Percentiles rank a stretch among this genome's conserved stretches.
Conservation (phyloP, 2,797 vertebrate genomes). For the Sebastes baramenuke region DNA sequence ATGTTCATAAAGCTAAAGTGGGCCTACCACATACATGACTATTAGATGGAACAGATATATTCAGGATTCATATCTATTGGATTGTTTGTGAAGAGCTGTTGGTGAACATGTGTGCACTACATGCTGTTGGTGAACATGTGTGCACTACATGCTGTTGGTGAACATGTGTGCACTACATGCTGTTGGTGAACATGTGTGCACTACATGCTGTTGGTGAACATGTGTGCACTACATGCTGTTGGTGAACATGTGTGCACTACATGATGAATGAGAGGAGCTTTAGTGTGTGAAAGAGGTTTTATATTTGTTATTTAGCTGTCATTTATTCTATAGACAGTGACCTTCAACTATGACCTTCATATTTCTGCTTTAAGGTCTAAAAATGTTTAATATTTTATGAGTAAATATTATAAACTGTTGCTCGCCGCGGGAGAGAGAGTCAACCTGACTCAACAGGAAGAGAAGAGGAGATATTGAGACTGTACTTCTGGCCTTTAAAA, state of each 20-base stretch:
- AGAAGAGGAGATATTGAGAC: background rate
- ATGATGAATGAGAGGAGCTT: background rate
- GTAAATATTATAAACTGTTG: background rate
- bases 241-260: background rate
- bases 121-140: too few species aligned
- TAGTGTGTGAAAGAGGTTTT: background rate
- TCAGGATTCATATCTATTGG: too few species aligned
- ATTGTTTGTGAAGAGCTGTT: too few species aligned
- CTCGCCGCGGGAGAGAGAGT: background rate
- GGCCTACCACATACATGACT: too few species aligned
- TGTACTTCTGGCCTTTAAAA: conserved; percentile 48
- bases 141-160: too few species aligned
- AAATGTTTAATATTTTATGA: background rate
- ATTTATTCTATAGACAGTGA: background rate
- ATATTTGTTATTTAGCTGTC: background rate
- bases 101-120: too few species aligned
- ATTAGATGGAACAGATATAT: too few species aligned
- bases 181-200: too few species aligned
- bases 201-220: too few species aligned
- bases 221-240: too few species aligned
- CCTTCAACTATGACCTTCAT: background rate
- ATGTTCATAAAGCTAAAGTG: too few species aligned
- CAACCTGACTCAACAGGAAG: background rate
- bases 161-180: too few species aligned
- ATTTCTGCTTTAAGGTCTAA: background rate